phyloP scores from a whole-genome alignment of 2,113 vertebrate genomes.

The Eurystomus gularis region DNA sequence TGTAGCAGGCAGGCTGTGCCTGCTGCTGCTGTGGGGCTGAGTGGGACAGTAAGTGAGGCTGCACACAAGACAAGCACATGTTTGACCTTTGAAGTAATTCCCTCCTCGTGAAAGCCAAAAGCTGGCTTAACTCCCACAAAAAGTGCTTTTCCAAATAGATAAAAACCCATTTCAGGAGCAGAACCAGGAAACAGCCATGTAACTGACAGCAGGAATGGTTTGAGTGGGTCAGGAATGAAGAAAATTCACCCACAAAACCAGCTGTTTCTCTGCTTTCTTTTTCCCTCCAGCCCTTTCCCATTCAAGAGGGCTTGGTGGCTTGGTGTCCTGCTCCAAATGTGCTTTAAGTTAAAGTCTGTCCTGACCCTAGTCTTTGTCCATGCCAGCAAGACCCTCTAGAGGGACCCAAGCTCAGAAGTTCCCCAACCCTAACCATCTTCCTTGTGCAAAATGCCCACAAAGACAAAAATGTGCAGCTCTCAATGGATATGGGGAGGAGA shows the following conservation, averaged over 20 bases:
- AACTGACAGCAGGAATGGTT: neutral
- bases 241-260: neutral
- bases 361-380: neutral
- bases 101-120: neutral
- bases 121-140: neutral
- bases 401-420: neutral
- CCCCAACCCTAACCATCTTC: neutral
- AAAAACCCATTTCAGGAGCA: neutral
- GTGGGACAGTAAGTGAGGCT: neutral
- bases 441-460: neutral
- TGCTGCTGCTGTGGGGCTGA: neutral
- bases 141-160: neutral
- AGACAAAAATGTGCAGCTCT: neutral
- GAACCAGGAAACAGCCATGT: neutral
- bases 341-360: neutral
- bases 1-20: neutral
- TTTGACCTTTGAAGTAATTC: neutral
- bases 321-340: fast-evolving
- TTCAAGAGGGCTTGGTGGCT: neutral
- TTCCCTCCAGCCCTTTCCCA: neutral
- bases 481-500: fast-evolving
- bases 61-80: fast-evolving
- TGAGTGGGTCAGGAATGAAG: neutral
- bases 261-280: neutral
- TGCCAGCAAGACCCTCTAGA: neutral